These are phyloP conservation scores for Nephrotoma flavescens DNA, from an alignment of 2,888 invertebrate genomes.

Conservation along the genomic window DNA sequence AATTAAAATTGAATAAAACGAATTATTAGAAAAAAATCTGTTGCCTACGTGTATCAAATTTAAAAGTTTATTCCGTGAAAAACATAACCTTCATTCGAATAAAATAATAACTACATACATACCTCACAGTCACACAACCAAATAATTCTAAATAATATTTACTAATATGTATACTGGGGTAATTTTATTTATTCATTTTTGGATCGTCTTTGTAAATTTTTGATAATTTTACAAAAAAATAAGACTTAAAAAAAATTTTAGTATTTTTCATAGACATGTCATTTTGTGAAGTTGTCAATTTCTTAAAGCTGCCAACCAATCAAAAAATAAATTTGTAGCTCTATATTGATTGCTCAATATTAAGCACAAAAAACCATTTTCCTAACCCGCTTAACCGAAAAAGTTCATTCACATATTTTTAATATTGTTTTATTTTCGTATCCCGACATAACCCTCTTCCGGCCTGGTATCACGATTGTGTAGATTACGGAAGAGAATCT, in stretches of 20 bases:
- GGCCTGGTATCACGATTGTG: no score
- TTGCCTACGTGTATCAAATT: slow-evolving; percentile 1
- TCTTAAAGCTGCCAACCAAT: not conserved
- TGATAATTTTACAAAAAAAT: not conserved
- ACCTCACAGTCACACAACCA: not conserved
- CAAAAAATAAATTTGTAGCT: not conserved
- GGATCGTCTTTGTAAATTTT: not conserved
- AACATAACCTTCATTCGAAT: not conserved
- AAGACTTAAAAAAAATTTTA: not conserved
- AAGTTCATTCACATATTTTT: no score
- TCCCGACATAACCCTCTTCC: no score
- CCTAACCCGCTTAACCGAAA: no score
- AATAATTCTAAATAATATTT: not conserved
- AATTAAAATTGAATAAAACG: not conserved
- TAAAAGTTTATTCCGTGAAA: not conserved
- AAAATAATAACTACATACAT: not conserved
- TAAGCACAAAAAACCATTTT: not conserved
- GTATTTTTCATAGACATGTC: not conserved
- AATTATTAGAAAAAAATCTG: not conserved
- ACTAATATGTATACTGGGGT: not conserved
- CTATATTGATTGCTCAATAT: not conserved
- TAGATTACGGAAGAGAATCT: no score
- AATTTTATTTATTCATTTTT: not conserved
- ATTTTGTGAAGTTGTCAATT: not conserved
- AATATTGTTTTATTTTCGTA: no score